These are phyloP conservation scores for Megaceryle alcyon DNA, from an alignment of 2,797 vertebrate species.

Conservation along the genomic window DNA sequence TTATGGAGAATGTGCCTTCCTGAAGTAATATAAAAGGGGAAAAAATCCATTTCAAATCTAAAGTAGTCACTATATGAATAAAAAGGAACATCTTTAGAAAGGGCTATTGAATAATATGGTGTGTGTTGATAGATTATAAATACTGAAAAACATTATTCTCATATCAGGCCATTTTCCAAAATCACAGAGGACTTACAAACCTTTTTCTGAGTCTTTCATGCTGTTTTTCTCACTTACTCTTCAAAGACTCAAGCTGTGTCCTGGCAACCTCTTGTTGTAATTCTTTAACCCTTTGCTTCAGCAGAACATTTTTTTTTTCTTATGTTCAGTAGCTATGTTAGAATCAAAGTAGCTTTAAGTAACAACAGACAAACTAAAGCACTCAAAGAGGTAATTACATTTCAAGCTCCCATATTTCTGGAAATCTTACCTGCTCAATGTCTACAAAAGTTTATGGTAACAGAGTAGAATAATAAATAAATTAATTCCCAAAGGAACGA, in stretches of 20 bases:
- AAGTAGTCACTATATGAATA: not conserved
- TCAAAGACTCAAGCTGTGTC: not conserved
- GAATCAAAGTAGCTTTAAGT: not conserved
- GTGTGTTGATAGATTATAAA: conserved; percentile 25
- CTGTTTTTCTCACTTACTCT: not conserved
- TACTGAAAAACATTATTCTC: conserved; percentile 19
- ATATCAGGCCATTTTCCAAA: not conserved
- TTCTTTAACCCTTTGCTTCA: not conserved
- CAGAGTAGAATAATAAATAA: not conserved
- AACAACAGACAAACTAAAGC: not conserved
- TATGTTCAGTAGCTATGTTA: not conserved
- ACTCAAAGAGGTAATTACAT: not conserved
- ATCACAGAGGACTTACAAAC: not conserved
- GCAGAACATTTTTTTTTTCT: not conserved
- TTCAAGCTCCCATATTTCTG: not conserved
- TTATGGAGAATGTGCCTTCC: conserved; percentile 28
- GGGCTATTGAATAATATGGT: not conserved
- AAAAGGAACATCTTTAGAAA: not conserved
- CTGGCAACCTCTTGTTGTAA: not conserved
- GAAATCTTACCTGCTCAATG: not conserved
- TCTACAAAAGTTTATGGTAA: not conserved
- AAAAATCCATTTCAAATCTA: conserved; percentile 39
- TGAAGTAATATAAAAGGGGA: conserved; percentile 22
- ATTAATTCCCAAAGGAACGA: not conserved
- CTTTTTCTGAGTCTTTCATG: not conserved